These are phyloP conservation scores for Oryzias javanicus DNA, from an alignment of 2,113 vertebrate species.

Conservation along the genomic window DNA sequence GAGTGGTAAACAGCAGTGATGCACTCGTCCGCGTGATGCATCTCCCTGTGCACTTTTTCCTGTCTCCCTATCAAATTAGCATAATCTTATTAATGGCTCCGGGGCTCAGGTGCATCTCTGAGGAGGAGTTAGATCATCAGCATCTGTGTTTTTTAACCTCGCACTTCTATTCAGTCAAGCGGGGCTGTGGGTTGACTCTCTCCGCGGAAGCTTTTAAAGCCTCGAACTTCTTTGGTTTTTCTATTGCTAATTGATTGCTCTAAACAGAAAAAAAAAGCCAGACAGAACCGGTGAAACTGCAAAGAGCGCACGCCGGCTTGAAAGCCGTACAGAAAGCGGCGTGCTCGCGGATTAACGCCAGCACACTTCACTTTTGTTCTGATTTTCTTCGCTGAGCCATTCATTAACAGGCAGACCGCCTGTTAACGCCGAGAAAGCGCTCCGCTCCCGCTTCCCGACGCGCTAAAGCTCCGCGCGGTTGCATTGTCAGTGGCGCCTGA, in stretches of 20 bases:
- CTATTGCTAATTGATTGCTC: slow-evolving; percentile 1
- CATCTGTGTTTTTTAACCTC: slow-evolving; percentile 45
- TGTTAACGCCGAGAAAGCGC: slow-evolving; percentile 16
- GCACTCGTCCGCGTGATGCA: slow-evolving; percentile 49
- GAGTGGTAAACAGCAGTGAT: slow-evolving; percentile 32
- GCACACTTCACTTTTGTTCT: slow-evolving; percentile 13
- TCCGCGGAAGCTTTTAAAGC: slow-evolving; percentile 17
- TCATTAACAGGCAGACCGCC: slow-evolving; percentile 13
- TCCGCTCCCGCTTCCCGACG: slow-evolving; percentile 12
- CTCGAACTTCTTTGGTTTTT: slow-evolving; percentile 16
- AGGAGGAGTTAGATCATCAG: slow-evolving; percentile 57
- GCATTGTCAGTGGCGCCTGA: slow-evolving; percentile 14
- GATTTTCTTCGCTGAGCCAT: slow-evolving; percentile 12
- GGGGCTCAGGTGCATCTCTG: slow-evolving; percentile 56
- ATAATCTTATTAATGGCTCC: slow-evolving; percentile 62
- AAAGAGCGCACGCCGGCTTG: neutral
- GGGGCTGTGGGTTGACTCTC: slow-evolving; percentile 3
- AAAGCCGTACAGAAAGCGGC: slow-evolving; percentile 10
- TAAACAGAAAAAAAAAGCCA: slow-evolving; percentile 2
- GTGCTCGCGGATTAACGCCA: slow-evolving; percentile 13
- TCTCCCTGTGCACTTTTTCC: slow-evolving; percentile 33
- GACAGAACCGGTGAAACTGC: neutral
- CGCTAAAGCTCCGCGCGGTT: neutral
- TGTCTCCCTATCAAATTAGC: slow-evolving; percentile 49
- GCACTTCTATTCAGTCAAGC: slow-evolving; percentile 24